Percentiles rank a stretch among this genome's conserved stretches.
Conservation (phyloP, 2,113 vertebrate genomes). For the Syngnathus floridae region DNA sequence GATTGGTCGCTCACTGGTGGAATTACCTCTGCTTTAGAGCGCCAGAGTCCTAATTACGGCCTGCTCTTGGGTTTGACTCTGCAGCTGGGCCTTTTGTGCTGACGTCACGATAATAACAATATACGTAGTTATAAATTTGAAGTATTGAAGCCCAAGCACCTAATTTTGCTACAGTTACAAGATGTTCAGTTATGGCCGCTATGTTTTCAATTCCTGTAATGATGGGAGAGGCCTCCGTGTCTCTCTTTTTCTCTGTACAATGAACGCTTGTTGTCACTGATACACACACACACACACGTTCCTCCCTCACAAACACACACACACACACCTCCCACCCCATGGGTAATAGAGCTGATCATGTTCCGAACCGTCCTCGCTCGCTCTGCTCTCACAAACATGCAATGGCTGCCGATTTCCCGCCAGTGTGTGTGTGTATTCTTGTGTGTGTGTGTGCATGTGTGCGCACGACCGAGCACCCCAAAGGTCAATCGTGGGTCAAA, state of each 20-base stretch:
- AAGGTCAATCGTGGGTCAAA: slow-evolving; percentile 59
- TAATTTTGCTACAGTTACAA: slow-evolving; percentile 57
- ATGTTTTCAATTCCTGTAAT: slow-evolving; percentile 64
- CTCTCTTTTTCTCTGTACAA: slow-evolving; percentile 47
- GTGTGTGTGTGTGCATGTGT: slow-evolving; percentile 17
- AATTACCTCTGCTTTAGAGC: slow-evolving; percentile 60
- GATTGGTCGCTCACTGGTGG: slow-evolving; percentile 47
- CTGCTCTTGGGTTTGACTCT: slow-evolving; percentile 33
- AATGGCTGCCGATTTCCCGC: slow-evolving; percentile 28
- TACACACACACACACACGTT: slow-evolving; percentile 37
- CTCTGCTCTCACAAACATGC: slow-evolving; percentile 56
- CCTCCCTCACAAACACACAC: slow-evolving; percentile 28
- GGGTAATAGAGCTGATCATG: slow-evolving; percentile 69
- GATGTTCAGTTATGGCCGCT: slow-evolving; percentile 62
- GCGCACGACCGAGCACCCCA: slow-evolving; percentile 39
- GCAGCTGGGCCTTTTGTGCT: slow-evolving; percentile 20
- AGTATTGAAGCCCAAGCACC: neutral
- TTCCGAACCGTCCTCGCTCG: slow-evolving; percentile 60
- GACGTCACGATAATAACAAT: neutral
- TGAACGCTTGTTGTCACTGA: slow-evolving; percentile 68
- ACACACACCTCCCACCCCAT: slow-evolving; percentile 54
- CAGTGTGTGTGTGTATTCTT: neutral
- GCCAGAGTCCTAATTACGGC: slow-evolving; percentile 53
- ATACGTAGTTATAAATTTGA: neutral
- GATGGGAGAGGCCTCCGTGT: slow-evolving; percentile 57